Evolutionary conservation across 2,113 vertebrate species (phyloP).

Genomic region (western clawed frog (Xenopus tropicalis)): UCB_Xtro_10.0 CM004447.2:53539001-53539500

Average conservation of each 20-base stretch:
- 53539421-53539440: background rate
- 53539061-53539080: no score
- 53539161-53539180: background rate
- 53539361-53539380: no score
- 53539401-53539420: conserved; percentile 5
- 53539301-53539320: background rate
- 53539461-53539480: no score
- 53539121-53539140: background rate
- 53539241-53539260: conserved; percentile 2
- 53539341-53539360: no score
- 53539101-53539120: no score
- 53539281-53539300: background rate
- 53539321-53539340: no score
- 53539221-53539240: conserved; percentile 14
- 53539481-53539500: no score
- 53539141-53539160: background rate
- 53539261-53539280: conserved; percentile 7
- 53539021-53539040: no score
- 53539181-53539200: background rate
- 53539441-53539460: background rate
- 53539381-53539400: background rate
- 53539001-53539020: no score
- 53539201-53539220: background rate
- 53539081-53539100: no score
- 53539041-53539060: no score